Percentiles rank a stretch among this genome's conserved stretches.
phyloP scores from a whole-genome alignment of 2,797 vertebrate species.

The Lacerta bilineata region DNA sequence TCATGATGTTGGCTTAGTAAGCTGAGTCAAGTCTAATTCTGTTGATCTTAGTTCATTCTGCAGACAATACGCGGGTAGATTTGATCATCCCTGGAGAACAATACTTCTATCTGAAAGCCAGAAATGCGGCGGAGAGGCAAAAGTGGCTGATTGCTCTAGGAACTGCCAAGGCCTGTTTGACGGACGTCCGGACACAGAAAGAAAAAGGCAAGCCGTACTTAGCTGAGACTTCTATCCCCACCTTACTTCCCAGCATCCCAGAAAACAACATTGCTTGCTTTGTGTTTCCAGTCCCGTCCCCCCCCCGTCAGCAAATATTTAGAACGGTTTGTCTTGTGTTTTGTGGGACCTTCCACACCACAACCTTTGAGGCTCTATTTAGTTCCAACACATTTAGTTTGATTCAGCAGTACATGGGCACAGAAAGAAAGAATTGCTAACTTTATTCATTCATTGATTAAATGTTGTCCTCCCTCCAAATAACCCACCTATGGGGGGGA shows the following conservation, averaged over 20 bases:
- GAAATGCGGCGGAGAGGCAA: slow-evolving; percentile 95
- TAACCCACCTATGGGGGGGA: background rate
- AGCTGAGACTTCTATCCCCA: background rate
- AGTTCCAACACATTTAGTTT: background rate
- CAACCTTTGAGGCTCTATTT: too few relatives aligned
- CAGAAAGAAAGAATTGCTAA: background rate
- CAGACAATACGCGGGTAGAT: slow-evolving; percentile 95
- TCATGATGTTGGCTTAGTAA: background rate
- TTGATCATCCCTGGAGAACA: slow-evolving; percentile 98
- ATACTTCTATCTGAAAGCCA: slow-evolving; percentile 97
- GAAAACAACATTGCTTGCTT: background rate
- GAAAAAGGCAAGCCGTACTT: slow-evolving; percentile 89
- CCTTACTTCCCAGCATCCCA: background rate
- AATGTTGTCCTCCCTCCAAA: too few relatives aligned
- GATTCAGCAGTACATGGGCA: background rate
- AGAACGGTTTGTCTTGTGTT: slow-evolving; percentile 12
- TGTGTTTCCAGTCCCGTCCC: background rate
- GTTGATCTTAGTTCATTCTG: slow-evolving; percentile 88
- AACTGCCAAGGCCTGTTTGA: slow-evolving; percentile 97
- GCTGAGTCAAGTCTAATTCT: slow-evolving; percentile 15
- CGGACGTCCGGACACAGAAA: slow-evolving; percentile 95
- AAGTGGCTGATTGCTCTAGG: slow-evolving; percentile 98
- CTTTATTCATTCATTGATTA: background rate
- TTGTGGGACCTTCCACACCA: background rate
- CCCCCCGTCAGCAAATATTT: background rate